A percentile compares a stretch with the other conserved stretches of the same genome.
Conservation (phyloP, 2,113 vertebrate genomes). For the Sigmodon hispidus region DNA sequence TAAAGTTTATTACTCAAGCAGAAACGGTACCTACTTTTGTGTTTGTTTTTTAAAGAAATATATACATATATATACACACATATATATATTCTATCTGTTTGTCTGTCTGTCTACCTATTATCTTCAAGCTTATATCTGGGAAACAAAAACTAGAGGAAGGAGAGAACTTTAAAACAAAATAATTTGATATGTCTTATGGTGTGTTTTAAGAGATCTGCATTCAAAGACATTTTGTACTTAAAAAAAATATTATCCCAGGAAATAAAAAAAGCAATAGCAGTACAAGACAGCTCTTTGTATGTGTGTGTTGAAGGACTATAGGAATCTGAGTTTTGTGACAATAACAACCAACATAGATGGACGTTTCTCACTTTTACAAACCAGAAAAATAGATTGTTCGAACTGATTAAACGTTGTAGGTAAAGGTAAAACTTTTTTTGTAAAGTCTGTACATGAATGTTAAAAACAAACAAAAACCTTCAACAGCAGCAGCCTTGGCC, state of each 20-base stretch:
- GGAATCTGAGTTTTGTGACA: slow-evolving; percentile 55
- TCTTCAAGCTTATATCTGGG: neutral
- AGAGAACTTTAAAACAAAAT: slow-evolving; percentile 54
- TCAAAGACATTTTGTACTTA: neutral
- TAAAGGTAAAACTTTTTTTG: slow-evolving; percentile 44
- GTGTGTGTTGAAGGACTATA: neutral
- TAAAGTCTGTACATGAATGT: slow-evolving; percentile 21
- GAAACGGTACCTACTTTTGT: neutral
- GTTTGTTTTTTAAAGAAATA: neutral
- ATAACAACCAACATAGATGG: slow-evolving; percentile 11
- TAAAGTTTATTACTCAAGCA: slow-evolving; percentile 12
- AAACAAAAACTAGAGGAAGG: neutral
- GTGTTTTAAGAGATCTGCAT: neutral
- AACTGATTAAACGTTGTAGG: slow-evolving; percentile 64
- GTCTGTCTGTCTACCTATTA: no score
- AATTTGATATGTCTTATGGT: neutral
- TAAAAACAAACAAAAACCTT: neutral
- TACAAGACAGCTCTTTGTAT: slow-evolving; percentile 22
- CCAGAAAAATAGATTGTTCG: slow-evolving; percentile 69
- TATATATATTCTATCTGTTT: no score
- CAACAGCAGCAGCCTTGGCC: neutral
- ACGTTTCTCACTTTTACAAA: slow-evolving; percentile 50
- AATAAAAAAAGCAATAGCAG: slow-evolving; percentile 43
- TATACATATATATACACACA: neutral
- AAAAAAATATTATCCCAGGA: slow-evolving; percentile 50